Evolutionary conservation across 2,113 vertebrate genomes (phyloP).

Genomic region (Phrynocephalus versicolor): DNA sequence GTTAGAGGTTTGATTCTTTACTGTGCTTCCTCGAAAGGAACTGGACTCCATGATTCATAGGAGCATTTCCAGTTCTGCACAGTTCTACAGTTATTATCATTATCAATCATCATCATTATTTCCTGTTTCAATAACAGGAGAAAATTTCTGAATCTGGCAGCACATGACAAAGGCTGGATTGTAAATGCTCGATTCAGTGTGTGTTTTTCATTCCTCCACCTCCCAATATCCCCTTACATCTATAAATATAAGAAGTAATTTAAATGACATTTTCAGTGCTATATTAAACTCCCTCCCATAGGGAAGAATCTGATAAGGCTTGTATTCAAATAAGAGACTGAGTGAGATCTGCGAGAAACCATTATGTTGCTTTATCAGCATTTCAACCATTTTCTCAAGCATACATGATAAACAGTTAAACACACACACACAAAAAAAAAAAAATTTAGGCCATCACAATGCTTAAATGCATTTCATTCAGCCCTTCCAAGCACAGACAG

Average conservation of each 20-base stretch:
- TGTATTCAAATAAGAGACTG: slow-evolving; percentile 38
- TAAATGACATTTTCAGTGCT: slow-evolving; percentile 9
- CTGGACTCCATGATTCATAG: too few species aligned
- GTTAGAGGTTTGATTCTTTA: too few species aligned
- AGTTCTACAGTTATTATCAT: too few species aligned
- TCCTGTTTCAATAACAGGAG: neutral
- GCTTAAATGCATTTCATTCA: slow-evolving; percentile 36
- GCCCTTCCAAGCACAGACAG: slow-evolving; percentile 25
- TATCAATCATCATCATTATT: neutral
- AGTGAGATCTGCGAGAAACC: slow-evolving; percentile 34
- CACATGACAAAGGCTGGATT: neutral
- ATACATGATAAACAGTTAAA: slow-evolving; percentile 42
- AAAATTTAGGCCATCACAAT: slow-evolving; percentile 43
- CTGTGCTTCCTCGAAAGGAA: too few species aligned
- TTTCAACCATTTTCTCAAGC: slow-evolving; percentile 44
- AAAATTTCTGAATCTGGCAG: neutral
- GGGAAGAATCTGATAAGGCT: slow-evolving; percentile 9
- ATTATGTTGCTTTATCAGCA: slow-evolving; percentile 41
- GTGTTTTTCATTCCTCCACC: neutral
- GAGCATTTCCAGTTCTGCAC: too few species aligned
- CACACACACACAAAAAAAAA: too few species aligned
- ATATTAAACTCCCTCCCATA: slow-evolving; percentile 16
- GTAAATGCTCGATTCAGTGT: accelerated
- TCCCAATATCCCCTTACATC: neutral
- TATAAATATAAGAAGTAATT: neutral